Base-by-base conservation (phyloP, 1,140 invertebrate genomes). In the Chelonus insularis region DNA sequence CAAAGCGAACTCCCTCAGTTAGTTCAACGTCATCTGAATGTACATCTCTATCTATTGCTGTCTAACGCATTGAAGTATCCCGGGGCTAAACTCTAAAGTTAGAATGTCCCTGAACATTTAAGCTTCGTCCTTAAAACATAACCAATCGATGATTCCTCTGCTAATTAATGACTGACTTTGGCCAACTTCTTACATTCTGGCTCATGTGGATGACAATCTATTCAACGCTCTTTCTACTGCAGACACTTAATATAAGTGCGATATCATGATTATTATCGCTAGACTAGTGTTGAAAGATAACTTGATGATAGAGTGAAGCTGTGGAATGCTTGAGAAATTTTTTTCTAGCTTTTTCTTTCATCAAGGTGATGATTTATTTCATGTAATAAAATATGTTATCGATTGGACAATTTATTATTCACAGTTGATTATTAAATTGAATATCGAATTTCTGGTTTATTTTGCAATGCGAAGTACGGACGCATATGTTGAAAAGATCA, bases 71-170 rank as follows among this genome's bases (percentile, higher is more conserved):
- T n/a, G 11, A 12, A 51, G 62, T 65, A 63, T 65, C 66, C 57
- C 69, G 68, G 70, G 70, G 75, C 72, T 75, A 72, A 72, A 72
- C 68, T 74, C 77, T 81, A 81, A 80, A 81, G 73, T 79, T 81
- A 81, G 79, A 73, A 62, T 78, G 76, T 77, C 79, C 77, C 77
- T 80, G 76, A 72, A 78, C 68, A 71, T 68, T 16, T n/a, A 67
- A 65, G 72, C 72, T 25, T 57, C 21, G 43, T 77, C 71, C 72
- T 79, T 79, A 78, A 75, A 63, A 39, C 56, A 60, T 63, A 63
- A 32, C 29, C 71, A 66, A 78, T 76, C 75, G 75, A 79, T 79
- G 70, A 73, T 59, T 18, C 62, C 47, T 64, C 60, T 47, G 68
- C 64, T 75, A 79, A 78, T 80, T 78, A 77, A 69, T 67, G 37